Percentiles rank a stretch among this genome's conserved stretches.
These are phyloP conservation scores for Galago senegalensis DNA, from an alignment of 2,797 vertebrate genomes.

Conservation along the genomic window DNA sequence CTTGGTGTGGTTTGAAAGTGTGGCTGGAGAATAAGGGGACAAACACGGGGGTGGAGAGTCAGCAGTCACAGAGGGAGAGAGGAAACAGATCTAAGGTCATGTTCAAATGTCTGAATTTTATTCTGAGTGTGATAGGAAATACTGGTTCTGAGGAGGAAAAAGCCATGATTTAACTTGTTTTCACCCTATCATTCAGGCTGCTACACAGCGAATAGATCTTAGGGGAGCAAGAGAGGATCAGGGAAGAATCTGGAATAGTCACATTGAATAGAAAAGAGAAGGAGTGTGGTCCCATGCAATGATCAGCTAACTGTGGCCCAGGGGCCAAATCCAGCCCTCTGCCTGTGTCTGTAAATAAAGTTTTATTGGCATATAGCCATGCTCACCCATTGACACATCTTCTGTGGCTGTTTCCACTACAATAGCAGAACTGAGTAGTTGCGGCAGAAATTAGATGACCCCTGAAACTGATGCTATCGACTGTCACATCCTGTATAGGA, in stretches of 20 bases:
- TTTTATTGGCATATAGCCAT: background rate
- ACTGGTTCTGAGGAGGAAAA: background rate
- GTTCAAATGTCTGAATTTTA: background rate
- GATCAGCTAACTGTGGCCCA: background rate
- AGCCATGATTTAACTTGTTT: background rate
- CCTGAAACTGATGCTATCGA: background rate
- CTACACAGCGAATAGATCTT: background rate
- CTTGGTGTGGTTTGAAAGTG: background rate
- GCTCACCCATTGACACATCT: background rate
- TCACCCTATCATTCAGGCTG: background rate
- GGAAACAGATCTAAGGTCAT: background rate
- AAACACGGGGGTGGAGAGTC: fast-evolving
- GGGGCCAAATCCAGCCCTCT: background rate
- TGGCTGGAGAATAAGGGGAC: background rate
- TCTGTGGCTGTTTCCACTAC: background rate
- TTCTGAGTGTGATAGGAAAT: background rate
- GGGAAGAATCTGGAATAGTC: background rate
- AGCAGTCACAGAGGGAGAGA: background rate
- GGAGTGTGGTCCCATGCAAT: background rate
- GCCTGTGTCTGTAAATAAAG: background rate
- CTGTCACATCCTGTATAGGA: fast-evolving
- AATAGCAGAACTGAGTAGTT: background rate
- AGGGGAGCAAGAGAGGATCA: background rate
- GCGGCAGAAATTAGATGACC: background rate
- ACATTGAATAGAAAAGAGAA: background rate